A percentile compares a stretch with the other conserved stretches of the same genome.
Conservation (phyloP, 1,140 invertebrate genomes). For the Sinella curviseta region DNA sequence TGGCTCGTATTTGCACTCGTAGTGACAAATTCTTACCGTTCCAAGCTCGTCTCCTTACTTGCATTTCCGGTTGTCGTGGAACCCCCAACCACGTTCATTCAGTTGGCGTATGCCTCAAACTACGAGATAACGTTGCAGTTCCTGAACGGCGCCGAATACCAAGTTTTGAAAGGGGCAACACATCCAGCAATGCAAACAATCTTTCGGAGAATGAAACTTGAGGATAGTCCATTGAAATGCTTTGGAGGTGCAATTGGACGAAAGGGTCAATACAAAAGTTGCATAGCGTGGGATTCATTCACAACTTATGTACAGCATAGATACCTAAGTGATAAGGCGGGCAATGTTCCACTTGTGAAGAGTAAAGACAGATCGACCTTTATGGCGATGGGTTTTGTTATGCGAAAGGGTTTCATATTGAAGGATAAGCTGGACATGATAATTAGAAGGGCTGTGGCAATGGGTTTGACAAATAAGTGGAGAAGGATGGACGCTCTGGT, state of each 20-base stretch:
- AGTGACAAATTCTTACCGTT: background rate
- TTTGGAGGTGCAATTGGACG: background rate
- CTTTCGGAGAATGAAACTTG: background rate
- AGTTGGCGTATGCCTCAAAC: background rate
- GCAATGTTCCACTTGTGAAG: background rate
- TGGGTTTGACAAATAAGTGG: background rate
- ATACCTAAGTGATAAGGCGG: background rate
- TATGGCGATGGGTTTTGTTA: background rate
- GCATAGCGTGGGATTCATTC: background rate
- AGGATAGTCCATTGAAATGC: background rate
- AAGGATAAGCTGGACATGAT: background rate
- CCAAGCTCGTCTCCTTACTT: constrained; percentile 15
- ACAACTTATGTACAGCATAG: background rate
- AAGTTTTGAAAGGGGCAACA: background rate
- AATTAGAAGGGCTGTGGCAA: background rate
- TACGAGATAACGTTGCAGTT: background rate
- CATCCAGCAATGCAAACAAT: background rate
- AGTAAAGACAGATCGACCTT: background rate
- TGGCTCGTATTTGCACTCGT: constrained; percentile 13
- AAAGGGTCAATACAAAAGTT: background rate
- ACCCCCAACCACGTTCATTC: background rate
- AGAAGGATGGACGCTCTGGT: background rate
- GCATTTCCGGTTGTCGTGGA: background rate
- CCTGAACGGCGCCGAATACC: background rate
- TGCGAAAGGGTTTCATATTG: background rate